phyloP scores from a whole-genome alignment of 2,113 vertebrate species.

The Rattus norvegicus region DNA sequence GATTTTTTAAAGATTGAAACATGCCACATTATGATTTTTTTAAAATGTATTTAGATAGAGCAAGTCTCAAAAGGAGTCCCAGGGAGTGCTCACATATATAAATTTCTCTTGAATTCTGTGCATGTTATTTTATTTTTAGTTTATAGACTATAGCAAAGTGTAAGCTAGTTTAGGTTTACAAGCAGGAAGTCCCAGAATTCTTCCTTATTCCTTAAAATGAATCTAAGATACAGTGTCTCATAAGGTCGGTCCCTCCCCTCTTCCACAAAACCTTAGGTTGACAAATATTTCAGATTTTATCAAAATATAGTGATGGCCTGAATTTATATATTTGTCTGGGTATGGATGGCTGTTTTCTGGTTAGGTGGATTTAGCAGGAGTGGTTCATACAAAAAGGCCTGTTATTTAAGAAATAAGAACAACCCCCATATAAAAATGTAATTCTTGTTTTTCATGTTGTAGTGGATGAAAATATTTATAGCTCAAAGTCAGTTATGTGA shows the following conservation, averaged over 20 bases:
- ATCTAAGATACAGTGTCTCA: background rate
- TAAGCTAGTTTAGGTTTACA: conserved; percentile 36
- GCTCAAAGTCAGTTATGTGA: conserved; percentile 68
- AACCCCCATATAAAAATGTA: background rate
- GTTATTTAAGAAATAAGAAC: conserved; percentile 56
- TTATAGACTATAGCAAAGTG: conserved; percentile 57
- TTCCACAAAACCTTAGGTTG: conserved; percentile 15
- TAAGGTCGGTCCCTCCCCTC: background rate
- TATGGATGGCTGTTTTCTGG: conserved; percentile 42
- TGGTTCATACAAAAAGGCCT: conserved; percentile 57
- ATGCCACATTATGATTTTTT: conserved; percentile 62
- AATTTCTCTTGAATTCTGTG: conserved; percentile 48
- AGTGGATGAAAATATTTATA: conserved; percentile 49
- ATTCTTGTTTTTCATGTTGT: conserved; percentile 53
- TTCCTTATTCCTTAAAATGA: conserved; percentile 61
- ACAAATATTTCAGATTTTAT: conserved; percentile 59
- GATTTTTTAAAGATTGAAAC: conserved; percentile 54
- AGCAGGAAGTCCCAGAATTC: conserved; percentile 52
- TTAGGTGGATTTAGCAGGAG: background rate
- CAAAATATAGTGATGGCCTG: conserved; percentile 62
- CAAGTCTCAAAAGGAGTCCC: conserved; percentile 10
- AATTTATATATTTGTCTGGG: conserved; percentile 34
- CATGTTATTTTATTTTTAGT: conserved; percentile 52
- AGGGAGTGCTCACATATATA: background rate
- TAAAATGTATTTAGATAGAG: conserved; percentile 32